Base-by-base conservation (phyloP, 2,113 vertebrate genomes). In the Apteryx owenii region DNA sequence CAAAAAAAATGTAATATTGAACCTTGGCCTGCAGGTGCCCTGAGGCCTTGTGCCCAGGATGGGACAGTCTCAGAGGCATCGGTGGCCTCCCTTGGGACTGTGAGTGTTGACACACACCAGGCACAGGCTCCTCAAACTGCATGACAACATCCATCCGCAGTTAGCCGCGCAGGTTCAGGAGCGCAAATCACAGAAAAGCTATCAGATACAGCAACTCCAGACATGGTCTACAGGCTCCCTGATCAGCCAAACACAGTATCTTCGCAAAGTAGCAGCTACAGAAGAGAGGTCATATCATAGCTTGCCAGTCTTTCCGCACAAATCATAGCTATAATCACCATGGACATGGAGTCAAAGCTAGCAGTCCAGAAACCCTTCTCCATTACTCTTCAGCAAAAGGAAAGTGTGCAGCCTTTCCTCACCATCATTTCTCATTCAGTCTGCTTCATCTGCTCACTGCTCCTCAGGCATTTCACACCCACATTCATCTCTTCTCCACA, bases 191-290 rank as follows among this genome's bases (percentile, higher is more conserved):
- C 28, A 33, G 11, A 25, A 25, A 33, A 71, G 9, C n/a, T 66
- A n/a, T 5, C 38, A 89, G 70, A 71, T 7, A 71, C 6, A 75
- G 20, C 78, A 64, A 9, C 11, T 56, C 51, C 21, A 81, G 66
- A 42, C 58, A 64, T 7, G 21, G 20, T 42, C 26, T 80, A 7
- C n/a, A 85, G 60, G 28, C 40, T 81, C 29, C 28, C 23, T 76
- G 58, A 38, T 20, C 48, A 79, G 48, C 62, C 58, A 88, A 29
- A 7, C 29, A 28, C 22, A 56, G 5, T 4, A 7, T 9, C 28
- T 58, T 42, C 4, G 2, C 22, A 0, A 1, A 48, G 16, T 0
- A 42, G 38, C 68, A 86, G 48, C 19, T 69, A 4, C 0, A 80
- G 62, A 54, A 76, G 33, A 76, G 33, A 79, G 36, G 36, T 72